Base-by-base conservation (phyloP, 1,140 invertebrate species). In the Dendrolimus punctatus region DNA sequence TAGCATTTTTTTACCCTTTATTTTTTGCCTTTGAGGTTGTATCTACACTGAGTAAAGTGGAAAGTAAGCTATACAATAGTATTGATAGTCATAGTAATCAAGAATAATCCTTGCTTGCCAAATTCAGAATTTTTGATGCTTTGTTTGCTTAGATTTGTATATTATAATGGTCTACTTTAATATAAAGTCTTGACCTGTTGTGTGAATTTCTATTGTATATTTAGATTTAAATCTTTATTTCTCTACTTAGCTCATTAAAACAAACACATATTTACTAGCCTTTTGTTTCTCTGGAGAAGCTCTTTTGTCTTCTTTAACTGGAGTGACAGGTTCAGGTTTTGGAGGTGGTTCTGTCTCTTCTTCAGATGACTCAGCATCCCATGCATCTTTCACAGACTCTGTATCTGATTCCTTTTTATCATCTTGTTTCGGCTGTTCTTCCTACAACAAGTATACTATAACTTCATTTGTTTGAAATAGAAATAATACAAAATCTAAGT, bases 291-390 rank as follows among this genome's bases (percentile, higher is more conserved):
- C 51, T 5, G 55, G 56, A 10, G 41, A 37, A 47, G 53, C 50
- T 56, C 66, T 70, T 53, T 74, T 79, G 4, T 63, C 60, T 49
- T 70, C 69, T 52, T 74, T 68, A 5, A 46, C 62, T n/a, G 68
- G 60, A 46, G 62, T 63, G 9, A 50, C 72, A 68, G 41, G 65
- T 72, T 92, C 91, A n/a, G 66, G 58, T 80, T 67, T 73, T 4
- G 66, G 83, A 70, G 90, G 88, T 43, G 73, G 70, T 73, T 58
- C 66, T 0, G 51, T 79, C 76, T 91, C 90, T 39, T 92, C 92
- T 46, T 90, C 92, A 5, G 88, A 88, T 49, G 90, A 91, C 46
- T 92, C 93, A n/a, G 92, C 92, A 89, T 96, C 94, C 94, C 94
- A 95, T 3, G 93, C 91, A 73, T 95, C 94, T 77, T 95, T 95